Conservation (phyloP, 2,888 invertebrate species). For the Ditylenchus weischeri region DNA sequence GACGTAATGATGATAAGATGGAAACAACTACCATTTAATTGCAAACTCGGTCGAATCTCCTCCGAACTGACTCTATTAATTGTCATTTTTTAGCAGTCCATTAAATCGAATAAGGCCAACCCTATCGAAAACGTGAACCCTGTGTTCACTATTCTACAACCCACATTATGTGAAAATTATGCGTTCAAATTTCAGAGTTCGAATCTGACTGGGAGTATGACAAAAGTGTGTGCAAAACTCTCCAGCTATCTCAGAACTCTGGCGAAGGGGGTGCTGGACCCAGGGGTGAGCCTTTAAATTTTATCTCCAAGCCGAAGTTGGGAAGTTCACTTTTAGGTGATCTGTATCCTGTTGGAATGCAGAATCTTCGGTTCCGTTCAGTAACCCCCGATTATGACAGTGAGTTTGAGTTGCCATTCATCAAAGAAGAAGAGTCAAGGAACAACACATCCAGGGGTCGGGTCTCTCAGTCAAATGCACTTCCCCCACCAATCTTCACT, state of each 20-base stretch:
- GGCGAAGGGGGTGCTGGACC: slow-evolving; percentile 5
- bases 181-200: slow-evolving; percentile 20
- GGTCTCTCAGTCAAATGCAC: slow-evolving; percentile 42
- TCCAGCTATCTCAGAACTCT: slow-evolving; percentile 14
- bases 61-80: no score
- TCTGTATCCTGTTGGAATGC: slow-evolving; percentile 34
- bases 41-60: no score
- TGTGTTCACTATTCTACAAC: no score
- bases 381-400: slow-evolving; percentile 38
- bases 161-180: neutral
- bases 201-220: slow-evolving; percentile 34
- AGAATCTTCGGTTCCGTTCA: slow-evolving; percentile 32
- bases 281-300: neutral
- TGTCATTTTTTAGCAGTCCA: no score
- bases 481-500: slow-evolving; percentile 52
- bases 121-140: no score
- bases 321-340: slow-evolving; percentile 18
- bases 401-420: slow-evolving; percentile 42
- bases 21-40: no score
- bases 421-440: slow-evolving; percentile 19
- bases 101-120: no score
- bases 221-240: slow-evolving; percentile 21
- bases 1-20: no score
- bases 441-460: slow-evolving; percentile 41
- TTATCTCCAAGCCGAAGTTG: no score